Evolutionary conservation across 2,113 vertebrate species (phyloP).

Genomic region (Tragelaphus strepsiceros): DNA sequence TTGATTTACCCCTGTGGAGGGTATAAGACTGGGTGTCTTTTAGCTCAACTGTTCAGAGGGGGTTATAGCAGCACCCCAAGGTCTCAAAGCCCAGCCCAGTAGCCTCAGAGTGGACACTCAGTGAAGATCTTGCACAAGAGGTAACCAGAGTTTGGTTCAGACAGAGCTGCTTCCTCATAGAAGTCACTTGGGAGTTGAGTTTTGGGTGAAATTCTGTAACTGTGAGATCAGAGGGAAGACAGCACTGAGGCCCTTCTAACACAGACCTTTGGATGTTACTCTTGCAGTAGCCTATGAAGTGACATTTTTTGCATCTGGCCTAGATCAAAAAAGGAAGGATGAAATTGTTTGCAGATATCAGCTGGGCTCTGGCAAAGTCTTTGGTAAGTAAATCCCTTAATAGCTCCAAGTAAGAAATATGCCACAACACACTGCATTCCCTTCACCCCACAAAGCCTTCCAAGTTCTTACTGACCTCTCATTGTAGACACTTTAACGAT

Average conservation of each 20-base stretch:
- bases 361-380: too few species aligned
- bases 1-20: too few species aligned
- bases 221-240: too few species aligned
- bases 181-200: background rate
- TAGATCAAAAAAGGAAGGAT: too few species aligned
- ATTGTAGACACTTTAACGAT: background rate
- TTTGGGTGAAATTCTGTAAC: too few species aligned
- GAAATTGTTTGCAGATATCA: too few species aligned
- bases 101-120: background rate
- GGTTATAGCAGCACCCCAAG: fast-evolving
- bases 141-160: background rate
- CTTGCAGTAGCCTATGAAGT: too few species aligned
- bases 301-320: too few species aligned
- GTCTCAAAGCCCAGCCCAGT: background rate
- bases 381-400: too few species aligned
- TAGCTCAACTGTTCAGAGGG: fast-evolving
- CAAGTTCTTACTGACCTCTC: background rate
- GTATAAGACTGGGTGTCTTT: background rate
- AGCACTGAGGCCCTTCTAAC: too few species aligned
- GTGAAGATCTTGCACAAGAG: background rate
- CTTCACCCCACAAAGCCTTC: background rate
- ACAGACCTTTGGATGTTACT: too few species aligned
- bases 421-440: background rate
- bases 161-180: background rate
- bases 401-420: too few species aligned